Evolutionary conservation across 2,113 vertebrate genomes (phyloP).

Genomic region (Cephalopholis sonnerati): DNA sequence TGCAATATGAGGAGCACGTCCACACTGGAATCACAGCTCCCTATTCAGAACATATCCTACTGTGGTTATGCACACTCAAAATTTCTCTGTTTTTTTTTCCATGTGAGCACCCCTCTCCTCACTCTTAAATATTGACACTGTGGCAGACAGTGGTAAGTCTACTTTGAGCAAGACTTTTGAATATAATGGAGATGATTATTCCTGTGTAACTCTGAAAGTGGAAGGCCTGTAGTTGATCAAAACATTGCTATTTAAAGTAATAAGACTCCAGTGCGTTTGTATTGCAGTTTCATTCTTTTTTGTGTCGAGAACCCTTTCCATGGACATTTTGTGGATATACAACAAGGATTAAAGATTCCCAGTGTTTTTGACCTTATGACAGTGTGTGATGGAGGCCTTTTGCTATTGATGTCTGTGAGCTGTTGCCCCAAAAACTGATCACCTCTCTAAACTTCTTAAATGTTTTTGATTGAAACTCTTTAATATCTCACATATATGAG

Average conservation of each 20-base stretch:
- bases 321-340: neutral
- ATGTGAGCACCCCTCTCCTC: neutral
- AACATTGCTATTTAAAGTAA: neutral
- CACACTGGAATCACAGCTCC: neutral
- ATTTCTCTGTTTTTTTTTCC: no score
- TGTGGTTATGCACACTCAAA: neutral
- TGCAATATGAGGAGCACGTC: neutral
- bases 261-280: neutral
- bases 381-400: no score
- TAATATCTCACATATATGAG: no score
- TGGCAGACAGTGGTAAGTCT: no score
- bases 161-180: neutral
- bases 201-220: neutral
- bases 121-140: neutral
- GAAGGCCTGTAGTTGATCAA: neutral
- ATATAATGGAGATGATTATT: neutral
- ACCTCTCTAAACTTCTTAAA: no score
- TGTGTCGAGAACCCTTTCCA: neutral
- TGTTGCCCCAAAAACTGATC: no score
- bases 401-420: no score
- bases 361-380: no score
- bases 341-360: no score
- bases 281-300: no score
- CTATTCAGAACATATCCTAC: no score
- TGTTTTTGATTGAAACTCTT: no score